These are phyloP conservation scores for Meriones psammophilus DNA, from an alignment of 2,797 vertebrate species.

Conservation along the genomic window DNA sequence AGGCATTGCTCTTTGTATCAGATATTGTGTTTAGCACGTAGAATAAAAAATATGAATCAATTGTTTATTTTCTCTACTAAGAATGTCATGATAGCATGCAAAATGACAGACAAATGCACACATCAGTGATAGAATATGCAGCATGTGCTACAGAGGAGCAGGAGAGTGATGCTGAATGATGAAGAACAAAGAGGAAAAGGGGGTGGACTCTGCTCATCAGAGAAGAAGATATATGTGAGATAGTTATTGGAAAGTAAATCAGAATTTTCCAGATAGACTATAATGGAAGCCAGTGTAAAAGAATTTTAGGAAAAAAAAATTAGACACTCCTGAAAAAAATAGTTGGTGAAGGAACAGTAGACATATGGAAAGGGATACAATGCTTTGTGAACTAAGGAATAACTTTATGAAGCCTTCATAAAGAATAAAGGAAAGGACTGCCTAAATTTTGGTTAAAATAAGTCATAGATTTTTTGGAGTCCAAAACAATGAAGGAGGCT, in stretches of 20 bases:
- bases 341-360: fast-evolving
- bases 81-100: not conserved
- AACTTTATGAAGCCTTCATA: not conserved
- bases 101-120: not conserved
- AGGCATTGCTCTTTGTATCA: not conserved
- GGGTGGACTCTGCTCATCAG: too few relatives aligned
- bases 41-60: not conserved
- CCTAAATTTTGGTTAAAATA: not conserved
- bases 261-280: not conserved
- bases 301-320: not conserved
- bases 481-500: not conserved
- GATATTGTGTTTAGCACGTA: not conserved
- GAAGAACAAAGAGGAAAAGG: not conserved
- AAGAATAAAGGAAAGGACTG: not conserved
- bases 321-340: not conserved
- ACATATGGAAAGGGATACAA: not conserved
- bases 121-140: too few relatives aligned
- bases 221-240: not conserved
- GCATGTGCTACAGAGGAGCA: not conserved
- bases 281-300: not conserved
- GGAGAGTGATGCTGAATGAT: not conserved
- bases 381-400: not conserved
- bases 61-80: not conserved
- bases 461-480: not conserved
- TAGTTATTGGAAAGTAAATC: not conserved